Evolutionary conservation across 2,888 invertebrate species (phyloP), one percentile per base, ranked within the genome.

Genomic region (Hirudinaria manillensis): DNA sequence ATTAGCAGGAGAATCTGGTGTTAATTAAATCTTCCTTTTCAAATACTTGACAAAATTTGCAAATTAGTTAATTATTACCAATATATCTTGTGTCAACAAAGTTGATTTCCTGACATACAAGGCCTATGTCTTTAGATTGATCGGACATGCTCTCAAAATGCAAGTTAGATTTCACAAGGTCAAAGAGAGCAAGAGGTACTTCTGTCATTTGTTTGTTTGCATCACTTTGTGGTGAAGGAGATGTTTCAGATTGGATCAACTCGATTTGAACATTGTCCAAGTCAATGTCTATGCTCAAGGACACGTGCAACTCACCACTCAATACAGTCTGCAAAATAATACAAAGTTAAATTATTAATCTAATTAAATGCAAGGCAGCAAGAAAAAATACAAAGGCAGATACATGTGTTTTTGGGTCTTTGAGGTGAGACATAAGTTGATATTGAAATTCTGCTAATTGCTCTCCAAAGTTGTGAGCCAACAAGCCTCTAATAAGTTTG

Each of bases 401-500:
- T 73, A 84, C 84, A 80, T 83, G 81, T 76, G 82, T 84, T 36
- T 81, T 82, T 3, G 86, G 87, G 80, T 91, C 90, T 78, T 83
- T 81, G 65, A 83, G 79, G 74, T 83, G 81, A 0, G 83, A 81
- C 81, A 84, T 81, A 36, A 84, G 78, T 13, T 82, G 83, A 53
- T 80, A 78, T 77, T 82, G 81, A 77, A 84, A 83, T 71, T 83
- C 82, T 73, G 91, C 91, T 21, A 92, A 88, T 80, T 89, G 88
- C 85, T 95, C 96, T 0, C 93, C 94, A 78, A 97, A 89, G 87
- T 97, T 97, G 86, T 92, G 92, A 2, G 90, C 89, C 10, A 97
- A 87, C 77, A 97, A 89, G 27, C 94, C 95, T 77, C 93, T 89
- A 74, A 97, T 89, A 65, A 96, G 87, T 84, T 91, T 91, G 86